Percentiles rank a stretch among this genome's conserved stretches.
Conservation (phyloP, 2,888 invertebrate species). For the Chrysolina haemoptera region DNA sequence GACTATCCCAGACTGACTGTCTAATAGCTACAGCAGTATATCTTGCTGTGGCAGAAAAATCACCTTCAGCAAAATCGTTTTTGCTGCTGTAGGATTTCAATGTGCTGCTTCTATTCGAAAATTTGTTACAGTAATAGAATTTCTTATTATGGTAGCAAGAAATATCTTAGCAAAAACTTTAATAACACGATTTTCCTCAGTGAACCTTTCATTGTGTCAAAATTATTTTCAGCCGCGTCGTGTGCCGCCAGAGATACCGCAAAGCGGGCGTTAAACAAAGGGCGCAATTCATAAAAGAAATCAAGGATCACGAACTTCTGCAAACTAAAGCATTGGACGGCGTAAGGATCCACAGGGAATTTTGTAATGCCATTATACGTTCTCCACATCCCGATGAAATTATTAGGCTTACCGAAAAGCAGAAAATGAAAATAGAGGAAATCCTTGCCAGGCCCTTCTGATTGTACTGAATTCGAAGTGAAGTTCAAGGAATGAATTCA, state of each 20-base stretch:
- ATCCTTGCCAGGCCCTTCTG: constrained; percentile 53
- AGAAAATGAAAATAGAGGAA: constrained; percentile 61
- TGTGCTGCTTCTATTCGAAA: no score
- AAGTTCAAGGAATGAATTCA: constrained; percentile 8
- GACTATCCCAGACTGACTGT: no score
- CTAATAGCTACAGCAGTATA: no score
- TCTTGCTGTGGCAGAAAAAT: no score
- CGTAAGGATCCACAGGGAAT: constrained; percentile 77
- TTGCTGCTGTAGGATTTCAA: no score
- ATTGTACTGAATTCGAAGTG: neutral
- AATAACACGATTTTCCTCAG: no score
- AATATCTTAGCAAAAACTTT: no score
- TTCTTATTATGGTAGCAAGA: no score
- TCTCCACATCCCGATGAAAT: constrained; percentile 60
- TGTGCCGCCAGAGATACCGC: constrained; percentile 76
- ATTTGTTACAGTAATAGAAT: no score
- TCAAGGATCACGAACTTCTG: constrained; percentile 75
- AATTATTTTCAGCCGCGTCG: constrained; percentile 72
- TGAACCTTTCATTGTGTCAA: neutral
- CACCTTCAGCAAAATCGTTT: no score
- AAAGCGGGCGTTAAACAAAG: constrained; percentile 72
- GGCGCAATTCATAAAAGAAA: constrained; percentile 76
- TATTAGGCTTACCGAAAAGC: constrained; percentile 60
- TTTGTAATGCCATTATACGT: constrained; percentile 74
- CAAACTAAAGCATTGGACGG: constrained; percentile 77